phyloP scores from a whole-genome alignment of 2,888 invertebrate species.

The Drosophila glabriapex region DNA sequence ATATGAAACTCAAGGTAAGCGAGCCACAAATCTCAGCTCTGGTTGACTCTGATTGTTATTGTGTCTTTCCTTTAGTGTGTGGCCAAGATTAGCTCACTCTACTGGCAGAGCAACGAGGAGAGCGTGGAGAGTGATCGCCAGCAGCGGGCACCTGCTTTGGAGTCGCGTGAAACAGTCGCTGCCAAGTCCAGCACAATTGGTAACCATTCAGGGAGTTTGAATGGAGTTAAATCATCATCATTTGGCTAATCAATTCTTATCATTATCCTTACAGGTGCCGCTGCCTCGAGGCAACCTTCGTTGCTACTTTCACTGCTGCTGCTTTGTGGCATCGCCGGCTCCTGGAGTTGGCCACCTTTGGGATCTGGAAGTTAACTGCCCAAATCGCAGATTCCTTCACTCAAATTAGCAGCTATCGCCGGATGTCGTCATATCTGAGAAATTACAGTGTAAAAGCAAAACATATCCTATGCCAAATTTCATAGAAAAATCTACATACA shows the following conservation, averaged over 20 bases:
- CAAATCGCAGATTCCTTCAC: constrained; percentile 1
- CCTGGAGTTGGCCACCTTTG: constrained; percentile 54
- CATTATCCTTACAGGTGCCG: constrained; percentile 44
- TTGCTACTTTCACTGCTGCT: constrained; percentile 55
- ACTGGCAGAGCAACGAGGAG: constrained; percentile 94
- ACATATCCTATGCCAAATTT: constrained; percentile 83
- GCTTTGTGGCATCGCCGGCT: constrained; percentile 38
- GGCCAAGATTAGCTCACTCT: constrained; percentile 94
- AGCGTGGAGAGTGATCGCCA: constrained; percentile 92
- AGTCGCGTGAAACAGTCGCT: constrained; percentile 90
- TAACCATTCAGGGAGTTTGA: constrained; percentile 57
- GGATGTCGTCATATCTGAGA: constrained; percentile 16
- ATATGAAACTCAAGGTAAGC: constrained; percentile 92
- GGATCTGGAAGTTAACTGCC: constrained; percentile 61
- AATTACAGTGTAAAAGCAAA: constrained; percentile 53
- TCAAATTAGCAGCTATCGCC: not conserved
- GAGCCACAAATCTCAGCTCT: rapidly evolving
- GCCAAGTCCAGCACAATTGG: constrained; percentile 90
- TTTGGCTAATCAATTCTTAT: not conserved
- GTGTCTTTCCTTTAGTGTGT: constrained; percentile 88
- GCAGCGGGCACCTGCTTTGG: constrained; percentile 90
- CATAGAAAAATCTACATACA: constrained; percentile 63
- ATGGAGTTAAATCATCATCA: rapidly evolving
- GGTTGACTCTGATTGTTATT: not conserved
- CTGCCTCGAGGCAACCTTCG: constrained; percentile 53